Conservation (phyloP, 2,113 vertebrate genomes). For the Daboia siamensis region DNA sequence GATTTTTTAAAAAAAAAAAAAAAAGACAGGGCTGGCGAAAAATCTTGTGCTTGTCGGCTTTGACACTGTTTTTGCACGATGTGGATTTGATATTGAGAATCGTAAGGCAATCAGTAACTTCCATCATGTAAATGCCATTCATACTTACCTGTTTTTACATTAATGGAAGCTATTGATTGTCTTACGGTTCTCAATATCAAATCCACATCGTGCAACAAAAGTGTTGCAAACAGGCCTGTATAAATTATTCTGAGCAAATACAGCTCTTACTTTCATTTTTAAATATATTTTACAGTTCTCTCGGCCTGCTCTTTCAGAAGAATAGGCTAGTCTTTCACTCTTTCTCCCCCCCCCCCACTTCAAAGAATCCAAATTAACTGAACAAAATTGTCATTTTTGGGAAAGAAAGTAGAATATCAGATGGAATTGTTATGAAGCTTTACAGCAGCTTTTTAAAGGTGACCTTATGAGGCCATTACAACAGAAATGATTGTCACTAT, state of each 20-base stretch:
- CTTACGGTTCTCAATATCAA: background rate
- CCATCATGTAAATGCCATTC: background rate
- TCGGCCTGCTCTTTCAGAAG: background rate
- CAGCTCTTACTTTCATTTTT: background rate
- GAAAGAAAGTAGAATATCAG: background rate
- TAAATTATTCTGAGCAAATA: background rate
- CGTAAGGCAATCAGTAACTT: background rate
- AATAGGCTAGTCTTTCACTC: background rate
- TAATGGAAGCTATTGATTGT: background rate
- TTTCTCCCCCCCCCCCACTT: background rate
- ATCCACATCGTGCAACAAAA: background rate
- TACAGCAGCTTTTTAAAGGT: background rate
- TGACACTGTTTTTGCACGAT: background rate
- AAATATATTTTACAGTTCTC: background rate
- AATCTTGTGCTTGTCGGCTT: background rate
- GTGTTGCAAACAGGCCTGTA: background rate
- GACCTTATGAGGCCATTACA: background rate
- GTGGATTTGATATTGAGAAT: background rate
- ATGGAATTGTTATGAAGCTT: background rate
- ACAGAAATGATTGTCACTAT: background rate
- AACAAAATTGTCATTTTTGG: background rate
- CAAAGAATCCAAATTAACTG: background rate
- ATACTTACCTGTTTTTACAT: background rate
- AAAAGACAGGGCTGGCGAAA: background rate
- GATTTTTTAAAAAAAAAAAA: background rate